phyloP scores from a whole-genome alignment of 1,140 invertebrate genomes.

The Zophobas atratus region DNA sequence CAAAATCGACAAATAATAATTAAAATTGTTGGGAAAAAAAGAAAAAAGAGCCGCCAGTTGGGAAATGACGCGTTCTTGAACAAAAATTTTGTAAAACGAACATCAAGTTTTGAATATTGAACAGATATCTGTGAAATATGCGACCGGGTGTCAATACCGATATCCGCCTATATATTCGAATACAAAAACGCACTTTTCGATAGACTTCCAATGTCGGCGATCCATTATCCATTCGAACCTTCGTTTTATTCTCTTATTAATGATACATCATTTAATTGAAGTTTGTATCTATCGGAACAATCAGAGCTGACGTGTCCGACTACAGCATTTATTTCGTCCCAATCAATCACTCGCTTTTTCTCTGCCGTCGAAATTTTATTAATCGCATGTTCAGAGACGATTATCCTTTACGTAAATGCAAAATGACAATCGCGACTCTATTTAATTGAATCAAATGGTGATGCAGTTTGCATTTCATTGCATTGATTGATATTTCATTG shows the following conservation, averaged over 20 bases:
- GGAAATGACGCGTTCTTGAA: background rate
- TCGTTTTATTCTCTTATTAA: background rate
- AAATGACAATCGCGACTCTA: background rate
- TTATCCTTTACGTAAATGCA: background rate
- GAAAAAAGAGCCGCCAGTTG: no score
- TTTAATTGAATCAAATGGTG: background rate
- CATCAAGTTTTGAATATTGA: no score
- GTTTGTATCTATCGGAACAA: background rate
- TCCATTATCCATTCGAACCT: background rate
- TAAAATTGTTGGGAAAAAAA: conserved; percentile 24
- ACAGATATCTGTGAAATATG: no score
- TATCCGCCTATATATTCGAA: no score
- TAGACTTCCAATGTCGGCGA: no score
- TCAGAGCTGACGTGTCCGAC: background rate
- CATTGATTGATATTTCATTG: background rate
- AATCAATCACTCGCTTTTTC: background rate
- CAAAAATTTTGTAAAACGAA: no score
- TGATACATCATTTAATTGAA: conserved; percentile 1
- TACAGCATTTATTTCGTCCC: background rate
- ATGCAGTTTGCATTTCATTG: background rate
- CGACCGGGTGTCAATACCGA: no score
- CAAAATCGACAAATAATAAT: conserved; percentile 41
- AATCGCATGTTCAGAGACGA: background rate
- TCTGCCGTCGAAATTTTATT: background rate
- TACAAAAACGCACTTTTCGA: no score